These are phyloP conservation scores for Sphaerophoria rueppellii DNA, from an alignment of 2,888 invertebrate genomes.

Conservation along the genomic window DNA sequence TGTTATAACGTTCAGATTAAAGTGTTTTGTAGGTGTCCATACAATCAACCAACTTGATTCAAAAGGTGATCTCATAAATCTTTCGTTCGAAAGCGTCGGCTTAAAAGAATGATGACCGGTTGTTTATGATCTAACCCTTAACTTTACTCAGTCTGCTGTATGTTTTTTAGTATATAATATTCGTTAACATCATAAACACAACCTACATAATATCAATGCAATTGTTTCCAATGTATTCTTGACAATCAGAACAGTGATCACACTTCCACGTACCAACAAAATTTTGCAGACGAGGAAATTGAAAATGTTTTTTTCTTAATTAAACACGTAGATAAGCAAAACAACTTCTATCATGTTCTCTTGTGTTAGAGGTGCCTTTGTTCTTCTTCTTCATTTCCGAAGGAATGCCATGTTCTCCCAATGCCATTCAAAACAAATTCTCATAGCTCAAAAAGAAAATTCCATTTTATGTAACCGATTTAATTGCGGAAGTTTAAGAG, in stretches of 20 bases:
- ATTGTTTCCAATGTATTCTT: neutral
- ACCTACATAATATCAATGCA: constrained; percentile 11
- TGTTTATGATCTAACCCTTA: constrained; percentile 45
- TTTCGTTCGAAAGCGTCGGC: constrained; percentile 12
- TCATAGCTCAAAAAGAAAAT: neutral
- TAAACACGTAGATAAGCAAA: constrained; percentile 10
- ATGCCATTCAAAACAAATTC: constrained; percentile 8
- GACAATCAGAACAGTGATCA: neutral
- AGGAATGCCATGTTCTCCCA: neutral
- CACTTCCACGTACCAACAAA: constrained; percentile 3
- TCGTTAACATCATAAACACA: neutral
- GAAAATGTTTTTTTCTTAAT: constrained; percentile 22
- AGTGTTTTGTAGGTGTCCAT: no score
- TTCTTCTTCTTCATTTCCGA: constrained; percentile 9
- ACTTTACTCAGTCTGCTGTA: no score
- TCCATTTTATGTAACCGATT: neutral
- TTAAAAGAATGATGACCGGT: constrained; percentile 40
- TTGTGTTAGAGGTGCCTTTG: neutral
- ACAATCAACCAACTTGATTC: neutral
- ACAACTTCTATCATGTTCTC: neutral
- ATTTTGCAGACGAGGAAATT: constrained; percentile 25
- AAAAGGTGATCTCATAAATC: constrained; percentile 41
- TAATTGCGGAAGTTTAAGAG: constrained; percentile 26
- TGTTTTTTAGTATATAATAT: neutral
- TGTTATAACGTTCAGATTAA: no score